Conservation (phyloP, 2,888 invertebrate genomes). For the Harpalus rufipes region DNA sequence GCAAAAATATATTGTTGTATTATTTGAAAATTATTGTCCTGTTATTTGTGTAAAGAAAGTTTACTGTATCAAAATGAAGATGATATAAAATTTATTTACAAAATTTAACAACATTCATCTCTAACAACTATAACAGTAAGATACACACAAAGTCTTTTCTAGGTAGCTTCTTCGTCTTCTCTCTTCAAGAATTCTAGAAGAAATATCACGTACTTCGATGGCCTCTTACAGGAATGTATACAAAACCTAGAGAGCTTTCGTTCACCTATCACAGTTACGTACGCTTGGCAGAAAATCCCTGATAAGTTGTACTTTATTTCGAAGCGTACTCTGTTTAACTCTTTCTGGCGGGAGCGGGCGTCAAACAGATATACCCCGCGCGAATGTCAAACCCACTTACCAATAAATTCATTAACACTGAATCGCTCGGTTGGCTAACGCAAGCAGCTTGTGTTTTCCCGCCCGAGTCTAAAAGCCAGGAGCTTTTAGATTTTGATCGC, state of each 20-base stretch:
- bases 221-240: slow-evolving; percentile 1
- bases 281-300: slow-evolving; percentile 65
- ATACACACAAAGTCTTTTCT: slow-evolving; percentile 2
- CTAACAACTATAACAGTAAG: slow-evolving; percentile 55
- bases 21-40: not conserved
- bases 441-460: slow-evolving; percentile 75
- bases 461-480: slow-evolving; percentile 75
- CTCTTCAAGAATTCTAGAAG: not conserved
- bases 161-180: not conserved
- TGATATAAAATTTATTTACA: slow-evolving; percentile 47
- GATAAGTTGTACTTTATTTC: slow-evolving; percentile 60
- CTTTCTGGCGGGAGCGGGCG: slow-evolving; percentile 80
- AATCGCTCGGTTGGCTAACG: slow-evolving; percentile 81
- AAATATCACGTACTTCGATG: slow-evolving; percentile 32
- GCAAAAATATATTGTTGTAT: too few relatives aligned
- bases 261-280: slow-evolving; percentile 64
- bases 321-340: slow-evolving; percentile 71
- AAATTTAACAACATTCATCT: slow-evolving; percentile 53
- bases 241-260: slow-evolving; percentile 65
- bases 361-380: slow-evolving; percentile 93
- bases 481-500: slow-evolving; percentile 74
- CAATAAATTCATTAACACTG: slow-evolving; percentile 95
- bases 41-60: slow-evolving; percentile 7
- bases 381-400: slow-evolving; percentile 97
- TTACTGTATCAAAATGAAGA: slow-evolving; percentile 14